A percentile compares a stretch with the other conserved stretches of the same genome.
Conservation (phyloP, 2,888 invertebrate genomes). For the Tenodera sinensis region DNA sequence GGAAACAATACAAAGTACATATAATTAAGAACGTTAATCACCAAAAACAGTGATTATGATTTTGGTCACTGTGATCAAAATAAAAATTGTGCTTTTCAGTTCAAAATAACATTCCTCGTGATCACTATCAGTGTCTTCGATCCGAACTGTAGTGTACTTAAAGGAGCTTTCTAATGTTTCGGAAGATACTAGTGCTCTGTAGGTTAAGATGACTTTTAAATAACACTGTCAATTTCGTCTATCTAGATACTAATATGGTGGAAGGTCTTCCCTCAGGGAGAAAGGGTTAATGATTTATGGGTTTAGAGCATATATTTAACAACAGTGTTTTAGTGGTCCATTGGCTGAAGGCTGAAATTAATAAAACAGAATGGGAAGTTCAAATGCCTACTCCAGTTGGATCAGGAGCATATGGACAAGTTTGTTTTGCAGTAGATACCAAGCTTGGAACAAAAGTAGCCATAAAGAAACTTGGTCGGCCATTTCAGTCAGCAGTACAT, state of each 20-base stretch:
- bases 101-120: too few species aligned
- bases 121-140: too few species aligned
- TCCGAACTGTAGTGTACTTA: too few species aligned
- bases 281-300: neutral
- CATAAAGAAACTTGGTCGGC: slow-evolving; percentile 95
- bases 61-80: too few species aligned
- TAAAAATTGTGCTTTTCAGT: too few species aligned
- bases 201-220: too few species aligned
- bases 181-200: too few species aligned
- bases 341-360: slow-evolving; percentile 79
- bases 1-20: too few species aligned
- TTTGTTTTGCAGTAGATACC: slow-evolving; percentile 83
- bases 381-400: slow-evolving; percentile 90
- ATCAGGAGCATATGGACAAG: slow-evolving; percentile 97
- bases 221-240: too few species aligned
- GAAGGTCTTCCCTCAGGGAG: neutral
- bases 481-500: slow-evolving; percentile 97
- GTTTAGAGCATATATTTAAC: neutral
- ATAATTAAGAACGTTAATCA: too few species aligned
- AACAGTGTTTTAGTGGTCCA: neutral
- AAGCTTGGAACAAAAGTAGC: slow-evolving; percentile 83
- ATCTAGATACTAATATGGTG: neutral
- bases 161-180: too few species aligned
- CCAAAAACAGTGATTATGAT: too few species aligned
- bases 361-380: slow-evolving; percentile 96